Evolutionary conservation across 35 echinoderm and acorn worm genomes (phyloP).

Genomic region (Ophioderma brevispina): DNA sequence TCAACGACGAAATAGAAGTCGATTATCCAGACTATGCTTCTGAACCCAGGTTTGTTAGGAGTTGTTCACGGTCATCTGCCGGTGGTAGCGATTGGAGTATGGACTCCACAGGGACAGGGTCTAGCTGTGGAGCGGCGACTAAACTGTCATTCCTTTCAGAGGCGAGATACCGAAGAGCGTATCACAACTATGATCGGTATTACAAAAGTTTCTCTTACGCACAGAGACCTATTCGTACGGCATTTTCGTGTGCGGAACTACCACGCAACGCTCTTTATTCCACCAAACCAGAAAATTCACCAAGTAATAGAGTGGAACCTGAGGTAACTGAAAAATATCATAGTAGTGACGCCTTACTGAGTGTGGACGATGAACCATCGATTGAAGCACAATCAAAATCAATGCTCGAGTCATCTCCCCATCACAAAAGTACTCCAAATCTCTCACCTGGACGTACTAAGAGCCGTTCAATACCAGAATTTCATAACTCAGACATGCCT

Average conservation of each 20-base stretch:
- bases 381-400: neutral
- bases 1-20: conserved; percentile 47
- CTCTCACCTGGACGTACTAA: neutral
- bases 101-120: neutral
- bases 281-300: neutral
- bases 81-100: conserved; percentile 41
- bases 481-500: too few relatives aligned
- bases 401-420: neutral
- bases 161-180: conserved; percentile 44
- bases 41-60: conserved; percentile 45
- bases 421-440: neutral
- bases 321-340: neutral
- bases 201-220: neutral
- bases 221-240: conserved; percentile 21
- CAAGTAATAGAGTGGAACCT: neutral
- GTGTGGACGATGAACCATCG: neutral
- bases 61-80: conserved; percentile 36
- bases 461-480: conserved; percentile 17
- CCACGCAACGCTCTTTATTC: neutral
- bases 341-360: neutral
- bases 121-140: conserved; percentile 23
- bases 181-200: conserved; percentile 14
- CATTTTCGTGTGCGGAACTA: conserved; percentile 27
- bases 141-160: conserved; percentile 75
- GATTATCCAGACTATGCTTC: conserved; percentile 9